A percentile compares a stretch with the other conserved stretches of the same genome.
Conservation (phyloP, 2,888 invertebrate genomes). For the Brenthis ino region DNA sequence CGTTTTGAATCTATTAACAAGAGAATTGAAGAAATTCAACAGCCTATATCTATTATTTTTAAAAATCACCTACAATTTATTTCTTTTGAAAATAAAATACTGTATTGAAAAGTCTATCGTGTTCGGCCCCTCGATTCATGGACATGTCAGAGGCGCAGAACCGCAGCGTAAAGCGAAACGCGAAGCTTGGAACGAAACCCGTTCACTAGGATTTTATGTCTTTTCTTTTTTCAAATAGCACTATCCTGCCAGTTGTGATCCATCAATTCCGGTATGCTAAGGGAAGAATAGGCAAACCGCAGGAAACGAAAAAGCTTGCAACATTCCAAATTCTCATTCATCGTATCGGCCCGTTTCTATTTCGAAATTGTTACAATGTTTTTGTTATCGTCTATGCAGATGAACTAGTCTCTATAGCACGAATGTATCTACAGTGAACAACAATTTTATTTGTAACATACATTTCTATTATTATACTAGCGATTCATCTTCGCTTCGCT, state of each 20-base stretch:
- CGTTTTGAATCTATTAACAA: too few species aligned
- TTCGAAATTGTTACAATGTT: constrained; percentile 23
- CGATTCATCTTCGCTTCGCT: too few species aligned
- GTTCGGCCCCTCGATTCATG: constrained; percentile 64
- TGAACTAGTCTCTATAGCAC: background rate
- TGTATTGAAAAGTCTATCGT: constrained; percentile 67
- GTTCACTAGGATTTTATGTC: constrained; percentile 33
- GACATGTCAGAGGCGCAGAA: constrained; percentile 64
- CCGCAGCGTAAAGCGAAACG: constrained; percentile 67
- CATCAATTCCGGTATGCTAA: constrained; percentile 40
- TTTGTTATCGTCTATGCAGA: background rate
- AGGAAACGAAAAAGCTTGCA: constrained; percentile 26
- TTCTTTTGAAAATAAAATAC: constrained; percentile 60
- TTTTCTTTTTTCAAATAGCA: constrained; percentile 37
- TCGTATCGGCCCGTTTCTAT: constrained; percentile 23
- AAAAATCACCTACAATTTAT: constrained; percentile 45
- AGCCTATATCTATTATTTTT: background rate
- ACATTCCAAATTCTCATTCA: constrained; percentile 31
- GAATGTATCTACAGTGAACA: too few species aligned
- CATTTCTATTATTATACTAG: too few species aligned
- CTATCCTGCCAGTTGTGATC: constrained; percentile 38
- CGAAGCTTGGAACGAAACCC: constrained; percentile 31
- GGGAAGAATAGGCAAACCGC: constrained; percentile 37
- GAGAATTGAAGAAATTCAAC: background rate
- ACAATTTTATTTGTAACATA: too few species aligned